phyloP scores from a whole-genome alignment of 2,797 vertebrate genomes.

The Channa striata region DNA sequence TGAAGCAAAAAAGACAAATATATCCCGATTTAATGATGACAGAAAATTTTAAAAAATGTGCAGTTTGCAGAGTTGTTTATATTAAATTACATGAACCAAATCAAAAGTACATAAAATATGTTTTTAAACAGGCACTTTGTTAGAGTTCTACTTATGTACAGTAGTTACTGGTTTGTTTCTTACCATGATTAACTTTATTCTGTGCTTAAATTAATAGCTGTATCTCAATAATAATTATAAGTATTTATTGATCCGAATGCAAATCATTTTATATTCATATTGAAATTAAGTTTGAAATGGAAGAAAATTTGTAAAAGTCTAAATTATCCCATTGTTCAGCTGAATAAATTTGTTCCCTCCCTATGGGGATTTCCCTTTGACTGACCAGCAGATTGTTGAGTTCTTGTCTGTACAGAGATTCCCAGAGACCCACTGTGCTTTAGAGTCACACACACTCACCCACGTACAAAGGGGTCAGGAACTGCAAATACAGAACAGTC shows the following conservation, averaged over 20 bases:
- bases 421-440: slow-evolving; percentile 71
- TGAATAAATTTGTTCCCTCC: slow-evolving; percentile 14
- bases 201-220: background rate
- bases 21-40: background rate
- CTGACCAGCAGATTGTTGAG: slow-evolving; percentile 51
- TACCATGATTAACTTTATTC: background rate
- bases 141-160: background rate
- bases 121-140: background rate
- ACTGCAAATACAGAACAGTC: slow-evolving; percentile 71
- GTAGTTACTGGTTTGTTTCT: background rate
- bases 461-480: slow-evolving; percentile 64
- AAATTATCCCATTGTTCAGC: background rate
- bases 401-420: slow-evolving; percentile 65
- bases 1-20: background rate
- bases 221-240: background rate
- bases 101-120: background rate
- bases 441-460: slow-evolving; percentile 39
- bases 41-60: background rate
- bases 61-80: background rate
- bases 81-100: background rate
- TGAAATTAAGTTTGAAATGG: background rate
- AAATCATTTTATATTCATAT: background rate
- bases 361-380: slow-evolving; percentile 48
- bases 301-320: slow-evolving; percentile 1
- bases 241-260: background rate